Percentiles rank a stretch among this genome's conserved stretches.
phyloP scores from a whole-genome alignment of 2,888 invertebrate species.

The Tineola bisselliella region DNA sequence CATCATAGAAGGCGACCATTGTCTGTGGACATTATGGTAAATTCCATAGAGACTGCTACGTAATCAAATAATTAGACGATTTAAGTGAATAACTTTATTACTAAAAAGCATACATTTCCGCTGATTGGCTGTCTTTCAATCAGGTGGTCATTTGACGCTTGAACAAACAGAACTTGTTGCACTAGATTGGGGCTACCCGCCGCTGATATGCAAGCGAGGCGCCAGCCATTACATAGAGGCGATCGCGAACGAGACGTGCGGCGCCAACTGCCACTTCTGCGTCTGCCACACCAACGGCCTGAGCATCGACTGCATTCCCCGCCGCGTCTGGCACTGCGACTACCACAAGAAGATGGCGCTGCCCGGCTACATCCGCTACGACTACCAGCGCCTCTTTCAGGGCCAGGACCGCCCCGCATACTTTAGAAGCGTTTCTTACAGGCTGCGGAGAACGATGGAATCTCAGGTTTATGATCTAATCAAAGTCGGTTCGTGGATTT shows the following conservation, averaged over 20 bases:
- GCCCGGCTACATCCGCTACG: constrained; percentile 23
- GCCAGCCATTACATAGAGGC: constrained; percentile 48
- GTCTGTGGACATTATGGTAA: no score
- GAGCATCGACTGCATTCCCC: constrained; percentile 29
- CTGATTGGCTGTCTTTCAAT: no score
- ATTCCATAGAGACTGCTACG: no score
- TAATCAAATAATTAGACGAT: no score
- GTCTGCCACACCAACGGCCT: constrained; percentile 34
- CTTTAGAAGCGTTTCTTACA: constrained; percentile 40
- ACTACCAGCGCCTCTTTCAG: constrained; percentile 30
- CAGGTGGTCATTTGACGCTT: no score
- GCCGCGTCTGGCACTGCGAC: constrained; percentile 39
- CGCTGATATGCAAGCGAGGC: constrained; percentile 30
- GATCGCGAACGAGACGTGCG: no score
- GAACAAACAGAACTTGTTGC: no score
- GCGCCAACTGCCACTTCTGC: constrained; percentile 36
- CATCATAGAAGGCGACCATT: no score
- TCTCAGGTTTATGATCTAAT: constrained; percentile 37
- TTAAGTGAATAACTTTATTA: no score
- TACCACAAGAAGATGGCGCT: constrained; percentile 31
- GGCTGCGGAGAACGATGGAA: constrained; percentile 51
- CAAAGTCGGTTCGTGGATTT: constrained; percentile 27
- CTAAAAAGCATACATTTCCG: no score
- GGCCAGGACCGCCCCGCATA: constrained; percentile 40
- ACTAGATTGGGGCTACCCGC: no score